Evolutionary conservation across 30 jellyfish, hydroid and myxozoan genomes (phyloP).

Genomic region (Clytia hemisphaerica): DNA sequence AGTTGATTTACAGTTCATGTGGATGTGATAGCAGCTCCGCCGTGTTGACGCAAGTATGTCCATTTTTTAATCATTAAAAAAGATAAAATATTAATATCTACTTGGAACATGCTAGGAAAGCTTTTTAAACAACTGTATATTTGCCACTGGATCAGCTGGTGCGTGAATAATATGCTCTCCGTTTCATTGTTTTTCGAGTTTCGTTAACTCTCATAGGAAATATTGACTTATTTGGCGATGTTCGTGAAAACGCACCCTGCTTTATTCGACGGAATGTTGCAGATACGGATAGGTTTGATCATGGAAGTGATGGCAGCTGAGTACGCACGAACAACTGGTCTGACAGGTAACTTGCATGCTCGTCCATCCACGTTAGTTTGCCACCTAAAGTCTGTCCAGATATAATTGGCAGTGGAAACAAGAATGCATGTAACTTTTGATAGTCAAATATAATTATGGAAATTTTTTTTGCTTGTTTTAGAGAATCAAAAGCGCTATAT

Average conservation of each 20-base stretch:
- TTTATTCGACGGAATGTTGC: constrained; percentile 83
- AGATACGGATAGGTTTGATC: constrained; percentile 89
- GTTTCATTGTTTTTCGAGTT: not conserved
- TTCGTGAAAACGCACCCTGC: constrained; percentile 82
- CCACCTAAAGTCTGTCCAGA: no score
- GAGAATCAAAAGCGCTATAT: no score
- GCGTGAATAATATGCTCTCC: not conserved
- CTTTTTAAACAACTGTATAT: not conserved
- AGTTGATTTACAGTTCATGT: constrained; percentile 67
- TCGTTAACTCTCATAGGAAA: constrained; percentile 32
- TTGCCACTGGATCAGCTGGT: no score
- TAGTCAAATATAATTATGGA: no score
- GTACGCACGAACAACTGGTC: constrained; percentile 80
- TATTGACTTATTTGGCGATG: constrained; percentile 80
- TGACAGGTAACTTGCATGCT: constrained; percentile 39
- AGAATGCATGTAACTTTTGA: no score
- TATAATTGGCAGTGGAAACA: no score
- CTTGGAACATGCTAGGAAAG: not conserved
- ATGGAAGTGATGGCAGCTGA: constrained; percentile 98
- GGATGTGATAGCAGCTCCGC: constrained; percentile 97
- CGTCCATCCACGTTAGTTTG: not conserved
- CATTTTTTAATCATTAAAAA: not conserved
- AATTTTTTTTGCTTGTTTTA: no score
- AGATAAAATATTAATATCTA: not conserved
- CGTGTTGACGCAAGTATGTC: constrained; percentile 83